Conservation (phyloP, 1,140 invertebrate species). For the Episyrphus balteatus region DNA sequence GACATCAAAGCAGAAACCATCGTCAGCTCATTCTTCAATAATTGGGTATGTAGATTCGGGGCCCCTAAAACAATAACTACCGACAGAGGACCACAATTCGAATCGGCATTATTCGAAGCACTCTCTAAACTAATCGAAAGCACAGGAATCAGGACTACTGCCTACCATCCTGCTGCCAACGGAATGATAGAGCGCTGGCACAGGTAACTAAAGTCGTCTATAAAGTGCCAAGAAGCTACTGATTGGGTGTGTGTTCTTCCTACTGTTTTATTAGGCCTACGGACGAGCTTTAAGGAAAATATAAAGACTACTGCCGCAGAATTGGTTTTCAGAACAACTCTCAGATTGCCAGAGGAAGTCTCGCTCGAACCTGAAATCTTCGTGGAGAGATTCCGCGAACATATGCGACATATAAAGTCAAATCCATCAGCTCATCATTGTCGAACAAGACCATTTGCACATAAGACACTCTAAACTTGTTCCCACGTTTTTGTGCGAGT, state of each 20-base stretch:
- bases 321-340: slow-evolving; percentile 27
- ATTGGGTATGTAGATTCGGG: slow-evolving; percentile 22
- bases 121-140: slow-evolving; percentile 15
- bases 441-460: slow-evolving; percentile 2
- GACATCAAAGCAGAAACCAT: slow-evolving; percentile 25
- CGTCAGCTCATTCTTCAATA: slow-evolving; percentile 18
- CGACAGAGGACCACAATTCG: slow-evolving; percentile 31
- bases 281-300: slow-evolving; percentile 19
- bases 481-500: slow-evolving; percentile 20
- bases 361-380: neutral
- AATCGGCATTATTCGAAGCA: slow-evolving; percentile 15
- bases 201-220: slow-evolving; percentile 25
- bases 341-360: slow-evolving; percentile 17
- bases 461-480: slow-evolving; percentile 11
- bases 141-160: slow-evolving; percentile 13
- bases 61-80: slow-evolving; percentile 20
- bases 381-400: slow-evolving; percentile 8
- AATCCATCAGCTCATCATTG: slow-evolving; percentile 1
- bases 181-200: slow-evolving; percentile 29
- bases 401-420: slow-evolving; percentile 7
- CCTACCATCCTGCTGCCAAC: slow-evolving; percentile 31
- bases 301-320: slow-evolving; percentile 20
- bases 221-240: slow-evolving; percentile 9
- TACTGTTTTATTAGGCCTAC: slow-evolving; percentile 25
- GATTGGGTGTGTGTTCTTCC: slow-evolving; percentile 24